Conservation (phyloP, 2,113 vertebrate species). For the Brachypodius melanocephalos region DNA sequence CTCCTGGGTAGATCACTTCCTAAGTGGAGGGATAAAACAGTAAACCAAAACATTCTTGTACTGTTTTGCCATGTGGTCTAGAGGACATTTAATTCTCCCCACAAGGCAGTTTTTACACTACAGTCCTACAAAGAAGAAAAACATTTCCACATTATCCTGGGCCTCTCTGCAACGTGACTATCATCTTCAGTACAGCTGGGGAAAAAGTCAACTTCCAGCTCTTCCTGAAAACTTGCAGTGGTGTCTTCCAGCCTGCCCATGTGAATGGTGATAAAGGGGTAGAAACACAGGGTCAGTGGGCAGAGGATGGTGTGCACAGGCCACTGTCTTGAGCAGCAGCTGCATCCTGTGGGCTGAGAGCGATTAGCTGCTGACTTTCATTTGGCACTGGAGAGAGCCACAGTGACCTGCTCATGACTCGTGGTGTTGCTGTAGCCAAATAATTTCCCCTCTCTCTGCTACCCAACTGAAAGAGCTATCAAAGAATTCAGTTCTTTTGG, state of each 20-base stretch:
- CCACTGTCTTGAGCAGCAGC: not conserved
- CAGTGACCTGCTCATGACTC: not conserved
- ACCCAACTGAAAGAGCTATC: not conserved
- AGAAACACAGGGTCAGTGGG: not conserved
- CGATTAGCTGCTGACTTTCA: not conserved
- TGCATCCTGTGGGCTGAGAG: not conserved
- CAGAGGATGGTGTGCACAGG: not conserved
- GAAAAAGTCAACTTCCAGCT: not conserved
- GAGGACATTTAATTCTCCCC: not conserved
- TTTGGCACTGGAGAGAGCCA: not conserved
- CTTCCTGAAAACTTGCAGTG: not conserved
- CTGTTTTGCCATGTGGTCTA: not conserved
- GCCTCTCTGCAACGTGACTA: not conserved
- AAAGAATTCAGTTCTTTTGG: not conserved
- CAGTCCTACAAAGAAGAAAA: not conserved
- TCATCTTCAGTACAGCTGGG: not conserved
- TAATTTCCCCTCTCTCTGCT: not conserved
- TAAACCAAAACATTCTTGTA: not conserved
- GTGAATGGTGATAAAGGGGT: not conserved
- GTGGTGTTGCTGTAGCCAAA: not conserved
- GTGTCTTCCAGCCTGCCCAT: not conserved
- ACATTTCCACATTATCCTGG: not conserved
- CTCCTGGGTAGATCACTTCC: not conserved
- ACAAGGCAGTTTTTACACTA: not conserved
- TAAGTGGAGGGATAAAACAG: not conserved